Evolutionary conservation across 1,140 invertebrate genomes (phyloP).

Genomic region (Drosophila albomicans): DNA sequence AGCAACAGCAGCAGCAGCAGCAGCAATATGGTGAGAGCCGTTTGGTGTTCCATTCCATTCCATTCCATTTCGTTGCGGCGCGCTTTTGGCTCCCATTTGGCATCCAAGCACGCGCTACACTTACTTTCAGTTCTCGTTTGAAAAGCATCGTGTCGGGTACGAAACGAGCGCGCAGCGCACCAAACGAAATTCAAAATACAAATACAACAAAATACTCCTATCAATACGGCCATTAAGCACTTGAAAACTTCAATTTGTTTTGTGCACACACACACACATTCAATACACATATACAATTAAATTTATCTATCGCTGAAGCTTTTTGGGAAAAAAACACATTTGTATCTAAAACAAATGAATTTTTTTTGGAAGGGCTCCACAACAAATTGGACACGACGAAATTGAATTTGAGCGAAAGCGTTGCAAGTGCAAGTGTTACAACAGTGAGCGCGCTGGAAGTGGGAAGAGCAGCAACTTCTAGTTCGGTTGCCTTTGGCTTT

Average conservation of each 20-base stretch:
- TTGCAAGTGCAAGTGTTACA: conserved; percentile 74
- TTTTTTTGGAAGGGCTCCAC: conserved; percentile 29
- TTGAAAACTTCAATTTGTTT: conserved; percentile 57
- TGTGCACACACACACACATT: conserved; percentile 23
- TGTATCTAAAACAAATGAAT: conserved; percentile 39
- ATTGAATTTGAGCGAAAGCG: conserved; percentile 56
- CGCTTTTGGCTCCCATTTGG: conserved; percentile 53
- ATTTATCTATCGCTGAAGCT: conserved; percentile 28
- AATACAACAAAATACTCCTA: conserved; percentile 35
- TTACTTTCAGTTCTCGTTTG: conserved; percentile 55
- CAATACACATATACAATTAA: neutral
- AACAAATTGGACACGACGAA: conserved; percentile 22
- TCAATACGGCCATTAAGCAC: conserved; percentile 52
- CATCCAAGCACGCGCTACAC: conserved; percentile 56
- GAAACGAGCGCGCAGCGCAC: conserved; percentile 39
- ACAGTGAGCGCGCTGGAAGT: neutral
- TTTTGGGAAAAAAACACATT: conserved; percentile 18
- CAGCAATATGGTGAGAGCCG: conserved; percentile 16
- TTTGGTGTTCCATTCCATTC: conserved; percentile 54
- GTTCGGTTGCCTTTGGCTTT: neutral
- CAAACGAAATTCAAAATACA: conserved; percentile 31
- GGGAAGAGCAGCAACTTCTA: conserved; percentile 14
- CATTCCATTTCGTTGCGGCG: conserved; percentile 28
- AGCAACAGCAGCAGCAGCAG: conserved; percentile 6
- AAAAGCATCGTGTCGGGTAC: conserved; percentile 71